phyloP scores from a whole-genome alignment of 2,888 invertebrate genomes.

The Pecten maximus region DNA sequence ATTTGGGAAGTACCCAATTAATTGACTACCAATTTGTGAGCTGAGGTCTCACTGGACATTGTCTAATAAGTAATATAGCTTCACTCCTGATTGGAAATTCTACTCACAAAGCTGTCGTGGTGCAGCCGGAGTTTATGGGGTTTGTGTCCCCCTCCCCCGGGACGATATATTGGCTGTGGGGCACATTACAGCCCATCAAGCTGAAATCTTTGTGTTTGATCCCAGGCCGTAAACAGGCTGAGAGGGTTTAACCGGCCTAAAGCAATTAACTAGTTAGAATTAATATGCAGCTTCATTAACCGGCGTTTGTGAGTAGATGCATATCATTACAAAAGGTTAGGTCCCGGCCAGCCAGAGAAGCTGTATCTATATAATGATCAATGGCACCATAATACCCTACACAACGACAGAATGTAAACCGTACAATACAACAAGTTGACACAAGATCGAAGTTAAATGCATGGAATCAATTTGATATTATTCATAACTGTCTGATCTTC shows the following conservation, averaged over 20 bases:
- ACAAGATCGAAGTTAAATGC: constrained; percentile 20
- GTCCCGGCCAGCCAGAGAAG: background rate
- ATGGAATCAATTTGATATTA: constrained; percentile 13
- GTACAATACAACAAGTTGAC: constrained; percentile 19
- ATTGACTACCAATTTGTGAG: constrained; percentile 58
- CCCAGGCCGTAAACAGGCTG: constrained; percentile 18
- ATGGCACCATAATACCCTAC: background rate
- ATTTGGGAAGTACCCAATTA: constrained; percentile 52
- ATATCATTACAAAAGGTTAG: constrained; percentile 19
- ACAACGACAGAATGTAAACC: background rate
- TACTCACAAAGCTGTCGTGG: background rate
- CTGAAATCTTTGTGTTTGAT: constrained; percentile 33
- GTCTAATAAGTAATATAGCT: constrained; percentile 56
- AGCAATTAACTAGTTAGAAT: constrained; percentile 52
- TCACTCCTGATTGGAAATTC: constrained; percentile 51
- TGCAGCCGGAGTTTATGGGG: background rate
- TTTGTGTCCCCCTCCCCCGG: background rate
- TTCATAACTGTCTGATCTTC: constrained; percentile 13
- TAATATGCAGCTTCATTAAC: constrained; percentile 46
- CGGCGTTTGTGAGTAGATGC: constrained; percentile 27
- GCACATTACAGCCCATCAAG: constrained; percentile 15
- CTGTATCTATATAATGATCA: background rate
- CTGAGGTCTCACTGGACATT: constrained; percentile 36
- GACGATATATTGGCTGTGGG: constrained; percentile 8
- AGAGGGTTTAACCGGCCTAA: constrained; percentile 43